These are phyloP conservation scores for Drosophila elegans DNA, from an alignment of 1,140 invertebrate species.

Conservation along the genomic window DNA sequence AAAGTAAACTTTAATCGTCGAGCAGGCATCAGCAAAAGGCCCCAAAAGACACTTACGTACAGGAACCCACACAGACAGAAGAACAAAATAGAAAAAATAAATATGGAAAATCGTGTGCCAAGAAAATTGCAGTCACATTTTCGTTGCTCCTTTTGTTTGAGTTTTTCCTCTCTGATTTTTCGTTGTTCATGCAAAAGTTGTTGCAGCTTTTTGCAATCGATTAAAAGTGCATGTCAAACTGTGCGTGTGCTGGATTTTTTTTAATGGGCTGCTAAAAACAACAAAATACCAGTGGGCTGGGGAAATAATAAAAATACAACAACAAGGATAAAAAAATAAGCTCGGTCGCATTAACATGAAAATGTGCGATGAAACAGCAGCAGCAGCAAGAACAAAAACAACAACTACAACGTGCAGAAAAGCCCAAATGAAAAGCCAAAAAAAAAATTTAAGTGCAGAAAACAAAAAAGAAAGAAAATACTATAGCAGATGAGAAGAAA, in stretches of 20 bases:
- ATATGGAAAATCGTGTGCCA: conserved; percentile 78
- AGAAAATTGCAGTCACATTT: conserved; percentile 62
- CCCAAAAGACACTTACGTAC: conserved; percentile 45
- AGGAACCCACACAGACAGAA: conserved; percentile 32
- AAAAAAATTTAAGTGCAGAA: conserved; percentile 53
- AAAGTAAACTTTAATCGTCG: conserved; percentile 79
- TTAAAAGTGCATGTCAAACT: conserved; percentile 81
- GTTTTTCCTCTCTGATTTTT: conserved; percentile 18
- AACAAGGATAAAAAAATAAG: conserved; percentile 55
- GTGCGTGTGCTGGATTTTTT: conserved; percentile 76
- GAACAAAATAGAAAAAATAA: conserved; percentile 52
- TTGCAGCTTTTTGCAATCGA: conserved; percentile 61
- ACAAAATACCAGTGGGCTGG: conserved; percentile 31
- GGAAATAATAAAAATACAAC: conserved; percentile 55
- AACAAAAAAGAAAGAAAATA: conserved; percentile 32
- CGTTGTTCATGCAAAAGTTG: conserved; percentile 25
- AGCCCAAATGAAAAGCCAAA: conserved; percentile 49
- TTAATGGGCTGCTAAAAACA: conserved; percentile 80
- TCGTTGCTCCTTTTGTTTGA: conserved; percentile 4
- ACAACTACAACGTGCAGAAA: conserved; percentile 31
- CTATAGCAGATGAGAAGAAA: conserved; percentile 30
- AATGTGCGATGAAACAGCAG: conserved; percentile 63
- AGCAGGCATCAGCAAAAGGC: conserved; percentile 61
- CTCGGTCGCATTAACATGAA: conserved; percentile 66
- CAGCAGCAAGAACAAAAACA: conserved; percentile 29